Evolutionary conservation across 2,113 vertebrate genomes (phyloP), one percentile per base, ranked within the genome.

Genomic region (Microcebus griseorufus): DNA sequence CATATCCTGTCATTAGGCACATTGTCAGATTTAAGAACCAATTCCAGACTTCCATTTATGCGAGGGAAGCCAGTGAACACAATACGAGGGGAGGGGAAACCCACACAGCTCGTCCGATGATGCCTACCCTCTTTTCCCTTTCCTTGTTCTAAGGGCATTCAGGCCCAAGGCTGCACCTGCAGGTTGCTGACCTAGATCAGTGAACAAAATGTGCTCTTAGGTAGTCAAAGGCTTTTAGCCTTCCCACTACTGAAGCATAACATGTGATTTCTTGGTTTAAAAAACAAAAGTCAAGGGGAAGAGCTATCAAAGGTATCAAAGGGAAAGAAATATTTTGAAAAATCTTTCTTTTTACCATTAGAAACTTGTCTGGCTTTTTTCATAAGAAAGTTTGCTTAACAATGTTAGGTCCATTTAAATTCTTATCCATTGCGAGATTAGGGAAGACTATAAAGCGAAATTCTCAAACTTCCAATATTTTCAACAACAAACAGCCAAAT

Each of bases 1-100:
- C 93, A 90, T 98, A 97, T 98, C 96, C 97, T 97, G 97, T 97
- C 87, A 96, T 97, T 98, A 97, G 96, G 87, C 92, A 93, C 96
- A 90, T 48, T 97, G 96, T 97, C 93, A 92, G 93, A 96, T 94
- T 97, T 93, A 97, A 98, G 96, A 96, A 97, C 96, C 96, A 96
- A 97, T 95, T 97, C 93, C 95, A 98, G 96, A 90, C 96, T 96
- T 95, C 87, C 92, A 95, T 96, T 97, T 97, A 45, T 86, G 17
- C 12, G 65, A 90, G 76, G 76, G 27, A 94, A 96, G 69, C 81
- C 72, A n/a, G 80, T 39, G 55, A 88, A 58, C 42, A 58, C 55
- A 75, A 48, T 72, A 70, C 72, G 53, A 85, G 42, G 55, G 55
- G 78, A 92, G 53, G 92, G 37, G n/a, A 78, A 93, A 65, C 27